Conservation (phyloP, 1,140 invertebrate species). For the Capitella teleta region DNA sequence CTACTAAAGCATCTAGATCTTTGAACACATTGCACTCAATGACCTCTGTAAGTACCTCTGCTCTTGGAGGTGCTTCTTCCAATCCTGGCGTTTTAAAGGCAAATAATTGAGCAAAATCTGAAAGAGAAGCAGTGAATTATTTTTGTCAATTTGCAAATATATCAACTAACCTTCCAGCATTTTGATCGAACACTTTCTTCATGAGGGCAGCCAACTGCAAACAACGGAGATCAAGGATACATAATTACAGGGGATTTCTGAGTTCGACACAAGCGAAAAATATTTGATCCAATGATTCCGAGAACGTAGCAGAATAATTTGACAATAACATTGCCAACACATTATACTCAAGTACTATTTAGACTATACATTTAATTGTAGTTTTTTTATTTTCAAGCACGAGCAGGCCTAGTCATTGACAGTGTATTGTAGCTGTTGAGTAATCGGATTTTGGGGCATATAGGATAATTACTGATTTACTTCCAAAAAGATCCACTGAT, state of each 20-base stretch:
- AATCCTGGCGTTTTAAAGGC: conserved; percentile 5
- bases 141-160: background rate
- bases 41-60: conserved; percentile 2
- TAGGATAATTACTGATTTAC: too few species aligned
- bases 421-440: too few species aligned
- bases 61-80: conserved; percentile 5
- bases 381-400: too few species aligned
- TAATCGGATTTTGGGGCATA: too few species aligned
- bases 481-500: too few species aligned
- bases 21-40: background rate
- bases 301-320: conserved; percentile 12
- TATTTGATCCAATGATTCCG: background rate
- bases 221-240: conserved; percentile 1
- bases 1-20: background rate
- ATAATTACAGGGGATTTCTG: conserved; percentile 1
- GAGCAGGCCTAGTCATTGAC: too few species aligned
- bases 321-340: background rate
- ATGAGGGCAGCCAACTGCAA: conserved; percentile 5
- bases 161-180: conserved; percentile 5
- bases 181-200: conserved; percentile 6
- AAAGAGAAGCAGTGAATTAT: background rate
- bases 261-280: background rate
- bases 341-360: background rate
- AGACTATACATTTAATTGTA: too few species aligned
- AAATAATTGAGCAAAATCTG: conserved; percentile 9